phyloP scores from a whole-genome alignment of 2,113 vertebrate species.

The Callorhinus ursinus region DNA sequence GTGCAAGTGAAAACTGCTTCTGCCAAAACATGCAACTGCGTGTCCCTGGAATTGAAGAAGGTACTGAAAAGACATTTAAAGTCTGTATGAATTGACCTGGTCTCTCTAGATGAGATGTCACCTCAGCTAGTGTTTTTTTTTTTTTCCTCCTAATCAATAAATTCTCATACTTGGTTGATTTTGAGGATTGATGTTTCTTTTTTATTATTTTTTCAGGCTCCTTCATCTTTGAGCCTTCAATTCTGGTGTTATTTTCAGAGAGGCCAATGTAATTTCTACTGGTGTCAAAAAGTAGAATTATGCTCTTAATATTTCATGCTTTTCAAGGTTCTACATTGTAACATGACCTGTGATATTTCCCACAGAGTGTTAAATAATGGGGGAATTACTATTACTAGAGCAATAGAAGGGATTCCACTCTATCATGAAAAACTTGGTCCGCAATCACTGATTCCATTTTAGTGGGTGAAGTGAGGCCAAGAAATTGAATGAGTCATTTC shows the following conservation, averaged over 20 bases:
- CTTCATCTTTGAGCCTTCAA: conserved; percentile 22
- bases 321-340: background rate
- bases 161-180: conserved; percentile 53
- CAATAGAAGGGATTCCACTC: background rate
- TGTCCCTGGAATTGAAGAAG: background rate
- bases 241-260: conserved; percentile 56
- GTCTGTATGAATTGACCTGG: background rate
- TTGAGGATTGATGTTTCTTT: conserved; percentile 52
- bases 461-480: background rate
- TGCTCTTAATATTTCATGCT: conserved; percentile 68
- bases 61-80: background rate
- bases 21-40: background rate
- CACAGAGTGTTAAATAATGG: background rate
- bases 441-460: background rate
- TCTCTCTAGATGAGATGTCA: background rate
- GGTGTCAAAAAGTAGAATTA: conserved; percentile 66
- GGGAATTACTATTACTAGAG: conserved; percentile 1
- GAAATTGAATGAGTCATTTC: conserved; percentile 14
- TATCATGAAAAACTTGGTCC: background rate
- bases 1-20: background rate
- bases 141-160: conserved; percentile 16
- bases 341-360: conserved; percentile 36
- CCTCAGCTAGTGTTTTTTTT: background rate
- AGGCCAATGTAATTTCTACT: conserved; percentile 60
- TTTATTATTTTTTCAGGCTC: background rate